These are phyloP conservation scores for Tetrao urogallus DNA, from an alignment of 2,113 vertebrate genomes.

Conservation along the genomic window DNA sequence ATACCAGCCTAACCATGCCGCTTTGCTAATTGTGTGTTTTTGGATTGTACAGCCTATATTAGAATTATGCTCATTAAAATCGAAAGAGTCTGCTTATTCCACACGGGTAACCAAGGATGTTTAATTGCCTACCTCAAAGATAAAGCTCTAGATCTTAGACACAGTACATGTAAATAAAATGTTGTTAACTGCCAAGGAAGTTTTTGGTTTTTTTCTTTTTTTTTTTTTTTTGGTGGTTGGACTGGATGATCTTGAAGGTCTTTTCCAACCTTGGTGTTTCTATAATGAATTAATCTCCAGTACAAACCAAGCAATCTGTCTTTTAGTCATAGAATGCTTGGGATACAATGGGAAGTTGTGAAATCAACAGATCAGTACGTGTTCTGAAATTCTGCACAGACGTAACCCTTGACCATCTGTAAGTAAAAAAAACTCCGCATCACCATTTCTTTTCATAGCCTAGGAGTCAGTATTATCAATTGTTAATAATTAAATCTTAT, in stretches of 20 bases:
- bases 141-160: background rate
- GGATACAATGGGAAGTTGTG: no score
- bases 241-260: no score
- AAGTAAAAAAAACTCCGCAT: no score
- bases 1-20: no score
- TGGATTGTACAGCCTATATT: background rate
- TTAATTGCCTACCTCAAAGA: background rate
- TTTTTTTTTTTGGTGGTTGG: background rate
- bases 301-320: no score
- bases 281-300: no score
- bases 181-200: background rate
- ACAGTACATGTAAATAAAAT: background rate
- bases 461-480: background rate
- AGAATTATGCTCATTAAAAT: background rate
- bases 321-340: no score
- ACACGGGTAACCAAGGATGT: background rate
- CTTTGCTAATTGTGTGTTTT: no score
- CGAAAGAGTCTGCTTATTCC: background rate
- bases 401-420: background rate
- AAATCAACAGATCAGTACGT: background rate
- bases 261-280: no score
- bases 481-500: background rate
- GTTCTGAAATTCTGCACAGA: background rate
- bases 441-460: no score
- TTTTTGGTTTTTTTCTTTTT: background rate